Percentiles rank a stretch among this genome's conserved stretches.
Conservation (phyloP, 1,140 invertebrate species). For the Aplysia californica region DNA sequence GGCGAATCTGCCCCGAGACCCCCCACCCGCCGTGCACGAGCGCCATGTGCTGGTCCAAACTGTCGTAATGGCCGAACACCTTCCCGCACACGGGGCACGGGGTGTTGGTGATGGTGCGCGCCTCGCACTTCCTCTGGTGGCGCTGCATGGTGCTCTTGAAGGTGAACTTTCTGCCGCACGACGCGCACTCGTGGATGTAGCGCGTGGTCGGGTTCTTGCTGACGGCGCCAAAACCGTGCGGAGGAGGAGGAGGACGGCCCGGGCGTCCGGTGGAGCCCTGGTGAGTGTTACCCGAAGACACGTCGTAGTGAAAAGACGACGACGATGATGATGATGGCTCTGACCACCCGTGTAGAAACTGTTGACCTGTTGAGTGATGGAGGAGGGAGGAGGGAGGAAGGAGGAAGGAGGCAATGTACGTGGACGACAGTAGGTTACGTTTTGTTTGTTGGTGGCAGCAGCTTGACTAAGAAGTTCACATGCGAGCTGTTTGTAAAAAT, state of each 20-base stretch:
- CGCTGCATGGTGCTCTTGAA: slow-evolving; percentile 28
- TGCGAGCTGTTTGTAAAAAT: too few relatives aligned
- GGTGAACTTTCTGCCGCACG: slow-evolving; percentile 26
- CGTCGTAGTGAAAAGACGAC: not conserved
- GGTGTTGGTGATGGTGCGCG: slow-evolving; percentile 13
- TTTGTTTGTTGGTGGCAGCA: too few relatives aligned
- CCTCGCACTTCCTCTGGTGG: slow-evolving; percentile 29
- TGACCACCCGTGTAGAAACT: not conserved
- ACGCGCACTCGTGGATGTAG: slow-evolving; percentile 14
- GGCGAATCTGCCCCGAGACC: too few relatives aligned
- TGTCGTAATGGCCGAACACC: slow-evolving; percentile 15
- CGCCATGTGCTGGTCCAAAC: not conserved
- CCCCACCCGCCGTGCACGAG: not conserved
- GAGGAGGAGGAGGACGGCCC: not conserved
- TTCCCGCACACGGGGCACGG: slow-evolving; percentile 11
- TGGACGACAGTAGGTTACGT: too few relatives aligned
- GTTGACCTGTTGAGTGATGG: too few relatives aligned
- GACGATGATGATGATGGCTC: not conserved
- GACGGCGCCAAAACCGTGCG: not conserved
- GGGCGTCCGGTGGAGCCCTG: not conserved
- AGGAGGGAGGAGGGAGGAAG: too few relatives aligned
- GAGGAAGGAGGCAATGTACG: too few relatives aligned
- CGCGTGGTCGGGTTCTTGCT: not conserved
- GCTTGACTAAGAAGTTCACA: too few relatives aligned
- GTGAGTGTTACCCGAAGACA: not conserved